These are phyloP conservation scores for Microvelia longipes DNA, from an alignment of 1,140 invertebrate genomes.

Conservation along the genomic window DNA sequence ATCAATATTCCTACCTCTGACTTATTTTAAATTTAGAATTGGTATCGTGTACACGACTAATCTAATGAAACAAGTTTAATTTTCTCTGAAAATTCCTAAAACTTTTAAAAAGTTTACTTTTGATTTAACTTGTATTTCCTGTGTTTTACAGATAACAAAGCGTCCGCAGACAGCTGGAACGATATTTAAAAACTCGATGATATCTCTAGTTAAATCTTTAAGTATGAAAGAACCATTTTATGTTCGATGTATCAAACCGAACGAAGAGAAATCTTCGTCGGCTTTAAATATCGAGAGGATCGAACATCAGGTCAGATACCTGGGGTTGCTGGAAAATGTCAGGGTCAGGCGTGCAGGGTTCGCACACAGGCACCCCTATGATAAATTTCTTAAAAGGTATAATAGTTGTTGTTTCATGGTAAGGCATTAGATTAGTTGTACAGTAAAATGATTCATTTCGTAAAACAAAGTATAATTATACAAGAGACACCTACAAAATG, in stretches of 20 bases:
- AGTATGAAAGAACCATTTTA: constrained; percentile 89
- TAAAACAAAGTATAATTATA: too few species aligned
- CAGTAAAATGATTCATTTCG: too few species aligned
- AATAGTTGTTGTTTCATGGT: constrained; percentile 5
- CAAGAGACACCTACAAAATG: too few species aligned
- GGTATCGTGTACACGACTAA: too few species aligned
- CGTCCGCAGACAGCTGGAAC: constrained; percentile 82
- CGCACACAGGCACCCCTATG: constrained; percentile 77
- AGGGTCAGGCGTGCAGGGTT: constrained; percentile 85
- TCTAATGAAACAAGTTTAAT: too few species aligned
- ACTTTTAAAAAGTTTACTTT: too few species aligned
- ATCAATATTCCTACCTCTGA: too few species aligned
- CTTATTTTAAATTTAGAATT: too few species aligned
- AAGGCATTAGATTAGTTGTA: too few species aligned
- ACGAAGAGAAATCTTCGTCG: constrained; percentile 74
- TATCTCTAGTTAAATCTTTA: constrained; percentile 71
- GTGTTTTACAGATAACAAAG: constrained; percentile 69
- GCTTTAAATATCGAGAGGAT: constrained; percentile 65
- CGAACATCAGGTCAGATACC: constrained; percentile 76
- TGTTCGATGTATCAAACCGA: constrained; percentile 91
- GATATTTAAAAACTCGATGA: constrained; percentile 88
- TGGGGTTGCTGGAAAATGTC: constrained; percentile 85
- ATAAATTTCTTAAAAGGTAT: constrained; percentile 64
- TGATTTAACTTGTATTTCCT: neutral
- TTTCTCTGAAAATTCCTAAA: too few species aligned